These are phyloP conservation scores for Onchidella celtica DNA, from an alignment of 2,888 invertebrate genomes.

Conservation along the genomic window DNA sequence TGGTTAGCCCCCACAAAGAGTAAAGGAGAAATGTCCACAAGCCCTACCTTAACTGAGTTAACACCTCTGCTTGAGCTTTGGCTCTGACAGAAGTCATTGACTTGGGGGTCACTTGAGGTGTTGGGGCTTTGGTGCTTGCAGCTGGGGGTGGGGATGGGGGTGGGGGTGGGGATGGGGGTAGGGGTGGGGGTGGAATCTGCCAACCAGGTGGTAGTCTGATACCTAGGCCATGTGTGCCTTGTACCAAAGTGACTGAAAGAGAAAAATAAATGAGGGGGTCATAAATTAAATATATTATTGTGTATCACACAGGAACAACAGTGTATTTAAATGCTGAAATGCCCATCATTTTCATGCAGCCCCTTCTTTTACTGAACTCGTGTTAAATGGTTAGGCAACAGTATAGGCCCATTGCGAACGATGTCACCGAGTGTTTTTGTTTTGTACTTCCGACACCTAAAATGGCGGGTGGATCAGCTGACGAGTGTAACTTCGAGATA, in stretches of 20 bases:
- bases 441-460: too few species aligned
- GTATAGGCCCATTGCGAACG: too few species aligned
- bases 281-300: neutral
- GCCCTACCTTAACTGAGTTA: constrained; percentile 18
- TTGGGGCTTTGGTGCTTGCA: neutral
- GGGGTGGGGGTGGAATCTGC: neutral
- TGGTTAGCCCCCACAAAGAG: too few species aligned
- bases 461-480: too few species aligned
- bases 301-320: neutral
- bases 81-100: constrained; percentile 27
- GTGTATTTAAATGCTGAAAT: too few species aligned
- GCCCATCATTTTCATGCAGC: too few species aligned
- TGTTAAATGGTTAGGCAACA: too few species aligned
- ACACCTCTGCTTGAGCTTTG: constrained; percentile 29
- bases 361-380: too few species aligned
- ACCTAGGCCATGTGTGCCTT: constrained; percentile 46
- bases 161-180: neutral
- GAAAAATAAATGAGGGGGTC: too few species aligned
- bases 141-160: neutral
- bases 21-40: too few species aligned
- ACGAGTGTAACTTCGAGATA: too few species aligned
- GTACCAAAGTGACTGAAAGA: constrained; percentile 33
- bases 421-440: too few species aligned
- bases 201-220: constrained; percentile 36
- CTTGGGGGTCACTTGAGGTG: constrained; percentile 3